Percentiles rank a stretch among this genome's conserved stretches.
Conservation (phyloP, 1,140 invertebrate species). For the Calliopsis andreniformis region DNA sequence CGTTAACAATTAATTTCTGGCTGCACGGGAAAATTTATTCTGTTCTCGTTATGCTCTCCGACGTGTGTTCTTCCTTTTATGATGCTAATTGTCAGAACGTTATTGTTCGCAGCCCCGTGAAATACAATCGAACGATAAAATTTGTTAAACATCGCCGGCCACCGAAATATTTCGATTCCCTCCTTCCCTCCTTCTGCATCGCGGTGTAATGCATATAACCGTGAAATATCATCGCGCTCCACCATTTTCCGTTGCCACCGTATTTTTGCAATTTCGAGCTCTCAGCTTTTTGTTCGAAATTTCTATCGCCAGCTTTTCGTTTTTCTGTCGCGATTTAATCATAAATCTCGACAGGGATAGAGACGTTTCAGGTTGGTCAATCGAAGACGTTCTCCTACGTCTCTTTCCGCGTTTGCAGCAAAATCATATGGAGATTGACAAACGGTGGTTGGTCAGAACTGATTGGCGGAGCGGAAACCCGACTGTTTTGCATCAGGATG, state of each 20-base stretch:
- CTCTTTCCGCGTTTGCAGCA: background rate
- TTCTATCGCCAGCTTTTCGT: slow-evolving; percentile 4
- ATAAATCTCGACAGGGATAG: background rate
- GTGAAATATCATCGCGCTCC: slow-evolving; percentile 36
- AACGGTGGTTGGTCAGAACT: slow-evolving; percentile 66
- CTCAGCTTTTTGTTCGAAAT: slow-evolving; percentile 23
- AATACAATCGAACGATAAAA: slow-evolving; percentile 49
- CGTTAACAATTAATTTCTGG: slow-evolving; percentile 32
- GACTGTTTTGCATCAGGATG: slow-evolving; percentile 57
- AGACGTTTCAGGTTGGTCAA: too few species aligned
- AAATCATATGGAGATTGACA: slow-evolving; percentile 68
- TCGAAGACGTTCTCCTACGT: background rate
- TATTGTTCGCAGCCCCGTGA: slow-evolving; percentile 34
- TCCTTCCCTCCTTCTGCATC: background rate
- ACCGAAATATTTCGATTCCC: slow-evolving; percentile 40
- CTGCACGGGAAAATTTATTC: slow-evolving; percentile 39
- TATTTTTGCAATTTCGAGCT: slow-evolving; percentile 20
- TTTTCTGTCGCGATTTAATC: background rate
- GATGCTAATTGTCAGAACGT: slow-evolving; percentile 50
- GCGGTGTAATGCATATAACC: background rate
- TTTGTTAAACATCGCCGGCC: slow-evolving; percentile 44
- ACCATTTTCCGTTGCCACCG: slow-evolving; percentile 6
- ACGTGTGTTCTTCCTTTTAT: slow-evolving; percentile 46
- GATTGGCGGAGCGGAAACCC: slow-evolving; percentile 71
- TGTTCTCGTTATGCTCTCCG: slow-evolving; percentile 45